Evolutionary conservation across 2,888 invertebrate species (phyloP), one percentile per base, ranked within the genome.

Genomic region (Lepeophtheirus nordmannii): DNA sequence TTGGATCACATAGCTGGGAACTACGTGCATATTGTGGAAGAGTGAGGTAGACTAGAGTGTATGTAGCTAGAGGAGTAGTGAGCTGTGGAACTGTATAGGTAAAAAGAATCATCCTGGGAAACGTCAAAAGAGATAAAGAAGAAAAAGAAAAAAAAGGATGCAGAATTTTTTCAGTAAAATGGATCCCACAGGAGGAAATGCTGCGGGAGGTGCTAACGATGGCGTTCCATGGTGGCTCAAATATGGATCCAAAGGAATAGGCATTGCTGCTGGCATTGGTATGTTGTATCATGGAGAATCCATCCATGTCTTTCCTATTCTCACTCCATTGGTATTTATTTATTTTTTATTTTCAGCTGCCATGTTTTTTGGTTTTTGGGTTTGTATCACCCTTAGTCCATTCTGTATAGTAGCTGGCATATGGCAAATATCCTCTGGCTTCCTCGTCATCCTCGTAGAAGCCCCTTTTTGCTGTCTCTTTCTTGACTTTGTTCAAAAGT

Each of bases 391-490:
- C 62, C 83, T 90, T 70, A 72, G 86, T 41, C 70, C 83, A 58
- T 69, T 73, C 57, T 86, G 87, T 75, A 78, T 90, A 67, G 77
- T 90, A 61, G 82, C 84, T 64, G 90, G 89, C 69, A 82, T 89
- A 72, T 84, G 86, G 82, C 88, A 89, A 80, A 87, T 91, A 83
- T 78, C 73, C 20, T 84, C 87, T 69, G 96, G 93, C 56, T 91
- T 96, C 77, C 73, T 89, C 69, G 84, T 90, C 68, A 81, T 93
- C 71, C 83, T 87, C 58, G 82, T 94, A 72, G 97, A 97, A 78
- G 94, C 96, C 56, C 97, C 97, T 0, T 96, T 90, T 76, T 96
- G 94, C 78, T 97, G 94, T 78, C 82, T 91, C 78, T 97, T 93
- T 78, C 83, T 97, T 70, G 96, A 94, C 74, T 89, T 89, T 79